These are phyloP conservation scores for Oncorhynchus gorbuscha DNA, from an alignment of 2,113 vertebrate species.

Conservation along the genomic window DNA sequence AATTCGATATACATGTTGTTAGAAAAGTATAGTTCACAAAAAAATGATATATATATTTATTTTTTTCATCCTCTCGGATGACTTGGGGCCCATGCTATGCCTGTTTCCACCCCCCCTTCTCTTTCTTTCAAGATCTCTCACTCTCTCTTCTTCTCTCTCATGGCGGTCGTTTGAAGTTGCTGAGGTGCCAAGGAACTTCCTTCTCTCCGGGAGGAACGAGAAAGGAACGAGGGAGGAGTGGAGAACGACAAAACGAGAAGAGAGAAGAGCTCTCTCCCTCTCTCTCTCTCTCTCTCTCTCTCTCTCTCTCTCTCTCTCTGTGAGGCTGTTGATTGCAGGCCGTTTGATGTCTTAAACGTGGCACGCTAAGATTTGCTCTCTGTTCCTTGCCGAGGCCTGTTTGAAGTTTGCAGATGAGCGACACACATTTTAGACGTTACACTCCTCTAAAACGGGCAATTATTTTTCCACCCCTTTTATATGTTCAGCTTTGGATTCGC, in stretches of 20 bases:
- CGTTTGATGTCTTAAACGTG: slow-evolving; percentile 79
- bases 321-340: slow-evolving; percentile 72
- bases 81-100: not conserved
- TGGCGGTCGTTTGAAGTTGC: slow-evolving; percentile 44
- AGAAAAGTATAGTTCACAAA: not conserved
- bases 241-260: slow-evolving; percentile 25
- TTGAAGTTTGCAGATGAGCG: slow-evolving; percentile 72
- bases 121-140: slow-evolving; percentile 17
- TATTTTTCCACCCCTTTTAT: slow-evolving; percentile 65
- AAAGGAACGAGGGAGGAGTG: not conserved
- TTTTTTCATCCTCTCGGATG: not conserved
- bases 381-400: slow-evolving; percentile 64
- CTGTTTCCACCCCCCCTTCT: slow-evolving; percentile 41
- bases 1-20: not conserved
- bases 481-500: slow-evolving; percentile 61
- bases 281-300: slow-evolving; percentile 17
- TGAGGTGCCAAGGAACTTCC: slow-evolving; percentile 32
- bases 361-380: slow-evolving; percentile 74
- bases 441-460: slow-evolving; percentile 76
- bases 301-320: slow-evolving; percentile 28
- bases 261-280: not conserved
- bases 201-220: slow-evolving; percentile 23
- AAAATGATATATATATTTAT: not conserved
- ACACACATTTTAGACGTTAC: slow-evolving; percentile 73
- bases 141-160: slow-evolving; percentile 24